Conservation (phyloP, 2,113 vertebrate species). For the Felis catus region DNA sequence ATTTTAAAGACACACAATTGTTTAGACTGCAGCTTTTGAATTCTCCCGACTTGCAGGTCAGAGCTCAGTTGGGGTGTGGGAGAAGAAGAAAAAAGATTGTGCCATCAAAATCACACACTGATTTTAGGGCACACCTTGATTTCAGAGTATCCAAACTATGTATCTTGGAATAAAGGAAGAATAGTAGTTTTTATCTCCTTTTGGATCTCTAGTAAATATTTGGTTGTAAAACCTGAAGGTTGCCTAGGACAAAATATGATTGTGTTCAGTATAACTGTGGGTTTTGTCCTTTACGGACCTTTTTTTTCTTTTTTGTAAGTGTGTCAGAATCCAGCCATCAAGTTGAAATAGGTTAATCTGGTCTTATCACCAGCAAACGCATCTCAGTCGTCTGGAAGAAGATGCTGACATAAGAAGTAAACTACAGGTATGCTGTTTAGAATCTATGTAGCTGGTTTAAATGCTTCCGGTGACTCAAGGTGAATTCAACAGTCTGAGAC, state of each 20-base stretch:
- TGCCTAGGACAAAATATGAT: neutral
- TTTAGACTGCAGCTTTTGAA: constrained; percentile 40
- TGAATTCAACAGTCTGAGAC: constrained; percentile 14
- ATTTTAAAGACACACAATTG: neutral
- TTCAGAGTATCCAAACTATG: neutral
- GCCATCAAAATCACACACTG: neutral
- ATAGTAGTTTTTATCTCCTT: neutral
- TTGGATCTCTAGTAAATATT: constrained; percentile 25
- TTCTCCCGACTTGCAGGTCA: constrained; percentile 19
- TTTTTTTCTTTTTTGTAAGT: neutral
- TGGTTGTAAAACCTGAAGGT: neutral
- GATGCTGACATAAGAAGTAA: neutral
- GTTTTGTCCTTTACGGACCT: neutral
- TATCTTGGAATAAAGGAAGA: neutral
- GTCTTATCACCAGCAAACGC: neutral
- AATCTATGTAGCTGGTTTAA: constrained; percentile 16
- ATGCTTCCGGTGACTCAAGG: neutral
- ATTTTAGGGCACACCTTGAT: neutral
- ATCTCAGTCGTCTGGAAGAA: constrained; percentile 12
- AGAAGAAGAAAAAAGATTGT: neutral
- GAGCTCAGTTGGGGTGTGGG: neutral
- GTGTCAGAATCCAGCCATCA: constrained; percentile 15
- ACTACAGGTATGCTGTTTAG: neutral
- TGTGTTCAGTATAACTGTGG: neutral
- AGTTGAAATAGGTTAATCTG: constrained; percentile 51